Conservation (phyloP, 2,888 invertebrate genomes). For the Camponotus fellah region DNA sequence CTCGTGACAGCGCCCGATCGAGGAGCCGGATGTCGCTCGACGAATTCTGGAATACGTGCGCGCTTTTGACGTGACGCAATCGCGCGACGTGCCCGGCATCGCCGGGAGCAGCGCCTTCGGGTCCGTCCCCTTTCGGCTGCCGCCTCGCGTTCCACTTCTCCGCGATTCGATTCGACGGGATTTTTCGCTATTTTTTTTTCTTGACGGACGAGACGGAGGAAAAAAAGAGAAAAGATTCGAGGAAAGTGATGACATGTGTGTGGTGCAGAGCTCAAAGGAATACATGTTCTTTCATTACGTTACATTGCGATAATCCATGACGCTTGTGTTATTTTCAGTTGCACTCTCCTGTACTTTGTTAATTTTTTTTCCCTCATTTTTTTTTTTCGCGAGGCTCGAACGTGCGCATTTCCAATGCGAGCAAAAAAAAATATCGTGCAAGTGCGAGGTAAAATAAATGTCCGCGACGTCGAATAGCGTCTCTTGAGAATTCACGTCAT, state of each 20-base stretch:
- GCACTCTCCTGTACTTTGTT: constrained; percentile 9
- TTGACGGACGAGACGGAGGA: neutral
- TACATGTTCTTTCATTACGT: neutral
- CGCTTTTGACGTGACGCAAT: constrained; percentile 36
- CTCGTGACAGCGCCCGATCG: constrained; percentile 19
- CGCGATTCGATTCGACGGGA: neutral
- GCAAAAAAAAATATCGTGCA: too few relatives aligned
- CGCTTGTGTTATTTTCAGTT: neutral
- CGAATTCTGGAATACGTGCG: constrained; percentile 23
- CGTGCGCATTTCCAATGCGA: neutral
- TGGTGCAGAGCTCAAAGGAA: neutral
- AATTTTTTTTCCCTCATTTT: neutral
- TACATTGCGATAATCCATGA: neutral
- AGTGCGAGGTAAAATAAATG: neutral
- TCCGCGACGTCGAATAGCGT: constrained; percentile 28
- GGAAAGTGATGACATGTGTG: neutral
- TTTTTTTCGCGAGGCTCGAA: neutral
- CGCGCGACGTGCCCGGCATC: constrained; percentile 11
- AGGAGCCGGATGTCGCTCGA: constrained; percentile 19
- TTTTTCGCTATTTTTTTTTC: neutral
- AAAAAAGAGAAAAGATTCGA: neutral
- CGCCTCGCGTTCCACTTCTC: neutral
- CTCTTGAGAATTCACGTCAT: constrained; percentile 43
- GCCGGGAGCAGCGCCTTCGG: neutral
- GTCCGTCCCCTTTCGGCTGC: neutral